Conservation (phyloP, 2,797 vertebrate genomes). For the Acrossocheilus fasciatus region DNA sequence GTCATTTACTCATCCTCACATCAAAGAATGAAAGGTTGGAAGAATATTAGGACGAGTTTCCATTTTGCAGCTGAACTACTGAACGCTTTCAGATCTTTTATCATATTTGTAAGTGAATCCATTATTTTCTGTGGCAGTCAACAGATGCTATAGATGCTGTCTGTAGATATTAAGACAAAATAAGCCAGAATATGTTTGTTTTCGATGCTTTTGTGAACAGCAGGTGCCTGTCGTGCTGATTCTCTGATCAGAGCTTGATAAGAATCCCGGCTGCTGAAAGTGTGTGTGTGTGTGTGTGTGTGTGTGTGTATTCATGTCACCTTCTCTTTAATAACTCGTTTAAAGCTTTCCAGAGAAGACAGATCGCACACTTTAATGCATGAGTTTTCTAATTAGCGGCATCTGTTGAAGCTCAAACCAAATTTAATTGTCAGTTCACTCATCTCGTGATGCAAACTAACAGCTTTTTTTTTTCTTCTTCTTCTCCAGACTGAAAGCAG, state of each 20-base stretch:
- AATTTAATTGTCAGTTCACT: conserved; percentile 28
- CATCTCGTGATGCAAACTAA: conserved; percentile 2
- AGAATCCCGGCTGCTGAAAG: background rate
- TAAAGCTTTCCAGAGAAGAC: conserved; percentile 46
- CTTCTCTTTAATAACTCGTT: conserved; percentile 42
- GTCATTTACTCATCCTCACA: no score
- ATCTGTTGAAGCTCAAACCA: conserved; percentile 51
- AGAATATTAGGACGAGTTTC: background rate
- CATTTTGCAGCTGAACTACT: background rate
- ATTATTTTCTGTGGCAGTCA: background rate
- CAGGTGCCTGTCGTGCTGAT: background rate
- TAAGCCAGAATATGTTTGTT: background rate
- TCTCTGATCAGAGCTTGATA: conserved; percentile 9
- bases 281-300: background rate
- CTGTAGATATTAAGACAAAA: background rate
- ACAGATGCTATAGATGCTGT: background rate
- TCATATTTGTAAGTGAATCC: background rate
- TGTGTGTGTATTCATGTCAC: conserved; percentile 26
- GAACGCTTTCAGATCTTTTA: background rate
- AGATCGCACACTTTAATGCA: conserved; percentile 34
- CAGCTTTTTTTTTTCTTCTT: background rate
- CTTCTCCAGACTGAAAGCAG: conserved; percentile 34
- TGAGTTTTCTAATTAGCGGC: conserved; percentile 29
- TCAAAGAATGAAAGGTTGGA: no score
- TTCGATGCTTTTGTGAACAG: conserved; percentile 6